phyloP scores from a whole-genome alignment of 2,888 invertebrate genomes.

The Notodonta dromedarius region DNA sequence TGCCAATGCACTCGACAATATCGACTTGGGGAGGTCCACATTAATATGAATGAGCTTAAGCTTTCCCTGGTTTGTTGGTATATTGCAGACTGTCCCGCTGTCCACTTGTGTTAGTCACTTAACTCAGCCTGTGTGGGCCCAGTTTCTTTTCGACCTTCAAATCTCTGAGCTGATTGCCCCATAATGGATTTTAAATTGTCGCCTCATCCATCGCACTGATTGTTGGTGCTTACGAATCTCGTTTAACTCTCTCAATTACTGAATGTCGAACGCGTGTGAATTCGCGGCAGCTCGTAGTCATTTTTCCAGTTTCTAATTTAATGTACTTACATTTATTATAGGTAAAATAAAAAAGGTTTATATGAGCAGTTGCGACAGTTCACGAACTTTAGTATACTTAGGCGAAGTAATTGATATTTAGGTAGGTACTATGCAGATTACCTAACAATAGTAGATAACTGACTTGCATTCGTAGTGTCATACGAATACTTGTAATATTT shows the following conservation, averaged over 20 bases:
- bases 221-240: conserved; percentile 43
- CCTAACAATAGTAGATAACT: background rate
- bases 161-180: conserved; percentile 54
- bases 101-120: conserved; percentile 10
- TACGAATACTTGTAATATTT: no score
- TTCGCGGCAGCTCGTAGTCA: background rate
- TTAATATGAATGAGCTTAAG: conserved; percentile 45
- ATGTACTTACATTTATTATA: background rate
- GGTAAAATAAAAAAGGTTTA: background rate
- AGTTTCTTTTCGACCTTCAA: conserved; percentile 42
- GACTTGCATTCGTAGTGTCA: no score
- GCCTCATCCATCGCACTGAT: conserved; percentile 52
- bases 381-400: background rate
- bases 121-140: no score
- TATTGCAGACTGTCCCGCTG: conserved; percentile 19
- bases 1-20: background rate
- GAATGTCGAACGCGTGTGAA: conserved; percentile 7
- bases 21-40: conserved; percentile 16
- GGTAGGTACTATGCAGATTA: no score
- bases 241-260: conserved; percentile 7
- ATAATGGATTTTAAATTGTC: conserved; percentile 73
- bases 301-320: background rate
- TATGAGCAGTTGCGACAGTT: background rate
- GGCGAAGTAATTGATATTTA: background rate
- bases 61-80: conserved; percentile 33